Base-by-base conservation (phyloP, 1,140 invertebrate genomes). In the Drosophila murphyi region DNA sequence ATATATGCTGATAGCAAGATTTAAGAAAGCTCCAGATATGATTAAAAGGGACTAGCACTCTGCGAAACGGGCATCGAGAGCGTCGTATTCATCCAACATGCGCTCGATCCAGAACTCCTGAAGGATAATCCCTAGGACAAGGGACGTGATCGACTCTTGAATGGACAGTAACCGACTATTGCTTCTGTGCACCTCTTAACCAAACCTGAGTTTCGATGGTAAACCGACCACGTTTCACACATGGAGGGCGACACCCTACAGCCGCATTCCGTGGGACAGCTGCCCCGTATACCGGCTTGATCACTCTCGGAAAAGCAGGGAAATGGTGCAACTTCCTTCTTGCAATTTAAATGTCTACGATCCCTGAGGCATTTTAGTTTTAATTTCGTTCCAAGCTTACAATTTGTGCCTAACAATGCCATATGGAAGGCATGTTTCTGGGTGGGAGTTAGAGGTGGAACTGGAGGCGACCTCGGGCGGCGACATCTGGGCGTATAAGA, bases 261-360 rank as follows among this genome's bases (percentile, higher is more conserved):
- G 12, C 43, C n/a, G 41, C 83, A 87, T 35, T 87, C 83, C 1
- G 50, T 48, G 29, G 62, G n/a, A n/a, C 76, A 87, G 5, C 29
- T 39, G 0, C 8, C 5, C 0, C 39, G 52, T 5, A 76, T 45
- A 0, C 35, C 20, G 4, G 62, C 5, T 3, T 61, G 43, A 29
- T 68, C 39, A 5, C 70, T 71, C 50, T 87, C 83, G 10, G 83
- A 88, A 8, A 82, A 88, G 10, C 83, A 82, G 7, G 83, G 80
- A 29, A 37, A 47, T 0, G 83, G 83, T 0, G 79, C 32, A 2
- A 7, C 4, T 20, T 5, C 31, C 31, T 59, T 82, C 5, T 34
- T 2, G 35, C 78, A 78, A 0, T 34, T 8, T 2, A 0, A 10
- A 39, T 47, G 0, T 2, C 0, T 1, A 34, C 43, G 0, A 3